phyloP scores from a whole-genome alignment of 2,113 vertebrate species.

The Tauraco erythrolophus region DNA sequence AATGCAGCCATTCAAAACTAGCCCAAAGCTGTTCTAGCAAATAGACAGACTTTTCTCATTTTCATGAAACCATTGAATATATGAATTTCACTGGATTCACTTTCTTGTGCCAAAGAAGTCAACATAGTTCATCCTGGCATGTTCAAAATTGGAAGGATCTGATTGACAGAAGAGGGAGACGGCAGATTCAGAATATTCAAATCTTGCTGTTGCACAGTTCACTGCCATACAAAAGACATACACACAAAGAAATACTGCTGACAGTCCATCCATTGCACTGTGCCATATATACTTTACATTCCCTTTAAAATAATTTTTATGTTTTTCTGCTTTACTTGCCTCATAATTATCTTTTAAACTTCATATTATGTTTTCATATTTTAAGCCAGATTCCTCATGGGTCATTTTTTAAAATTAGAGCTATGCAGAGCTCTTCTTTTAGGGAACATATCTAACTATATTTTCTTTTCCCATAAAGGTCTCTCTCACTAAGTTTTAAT shows the following conservation, averaged over 20 bases:
- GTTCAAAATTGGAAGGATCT: slow-evolving; percentile 69
- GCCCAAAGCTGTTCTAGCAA: slow-evolving; percentile 73
- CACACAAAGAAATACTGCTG: slow-evolving; percentile 61
- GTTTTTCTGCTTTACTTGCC: background rate
- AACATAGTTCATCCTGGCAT: slow-evolving; percentile 71
- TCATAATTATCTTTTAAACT: slow-evolving; percentile 42
- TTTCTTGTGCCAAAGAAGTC: slow-evolving; percentile 72
- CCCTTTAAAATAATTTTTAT: slow-evolving; percentile 8
- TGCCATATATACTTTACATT: slow-evolving; percentile 10
- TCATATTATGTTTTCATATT: slow-evolving; percentile 19
- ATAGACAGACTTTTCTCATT: slow-evolving; percentile 73
- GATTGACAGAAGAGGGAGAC: slow-evolving; percentile 69
- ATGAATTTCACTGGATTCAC: slow-evolving; percentile 68
- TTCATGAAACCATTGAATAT: slow-evolving; percentile 71
- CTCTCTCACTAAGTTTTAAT: background rate
- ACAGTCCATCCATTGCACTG: slow-evolving; percentile 34
- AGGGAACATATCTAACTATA: background rate
- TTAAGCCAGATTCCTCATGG: background rate
- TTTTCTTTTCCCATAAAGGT: background rate
- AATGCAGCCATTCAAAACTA: slow-evolving; percentile 70
- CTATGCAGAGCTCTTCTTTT: background rate
- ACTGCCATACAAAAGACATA: slow-evolving; percentile 36
- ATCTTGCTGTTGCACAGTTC: slow-evolving; percentile 59
- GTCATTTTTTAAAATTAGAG: background rate
- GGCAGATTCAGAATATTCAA: slow-evolving; percentile 70